A percentile compares a stretch with the other conserved stretches of the same genome.
These are phyloP conservation scores for Drosophila limbata DNA, from an alignment of 2,888 invertebrate species.

Conservation along the genomic window DNA sequence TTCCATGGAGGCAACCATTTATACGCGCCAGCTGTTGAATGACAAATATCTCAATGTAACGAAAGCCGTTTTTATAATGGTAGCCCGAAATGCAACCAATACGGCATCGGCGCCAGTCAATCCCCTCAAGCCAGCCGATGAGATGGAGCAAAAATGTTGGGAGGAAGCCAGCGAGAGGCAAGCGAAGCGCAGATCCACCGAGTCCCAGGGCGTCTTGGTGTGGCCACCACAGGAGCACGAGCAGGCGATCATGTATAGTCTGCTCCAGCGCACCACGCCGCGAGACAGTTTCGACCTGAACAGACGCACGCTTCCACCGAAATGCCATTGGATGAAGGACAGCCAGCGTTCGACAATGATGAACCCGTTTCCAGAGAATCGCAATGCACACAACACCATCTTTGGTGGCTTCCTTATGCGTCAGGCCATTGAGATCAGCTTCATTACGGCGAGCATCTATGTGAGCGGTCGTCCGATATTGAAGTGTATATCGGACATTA, in stretches of 20 bases:
- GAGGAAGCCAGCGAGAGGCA: constrained; percentile 87
- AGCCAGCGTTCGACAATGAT: constrained; percentile 87
- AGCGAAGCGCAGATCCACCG: constrained; percentile 85
- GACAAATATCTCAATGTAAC: constrained; percentile 84
- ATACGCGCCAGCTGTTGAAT: constrained; percentile 87
- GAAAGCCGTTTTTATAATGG: constrained; percentile 90
- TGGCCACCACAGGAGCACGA: constrained; percentile 89
- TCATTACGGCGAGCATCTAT: constrained; percentile 88
- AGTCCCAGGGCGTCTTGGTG: constrained; percentile 87
- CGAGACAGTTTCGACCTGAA: constrained; percentile 86
- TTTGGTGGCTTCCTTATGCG: constrained; percentile 94
- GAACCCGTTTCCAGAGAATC: constrained; percentile 88
- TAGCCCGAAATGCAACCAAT: constrained; percentile 89
- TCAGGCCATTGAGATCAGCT: constrained; percentile 90
- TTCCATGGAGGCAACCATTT: constrained; percentile 90
- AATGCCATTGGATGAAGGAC: constrained; percentile 88
- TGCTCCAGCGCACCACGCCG: constrained; percentile 88
- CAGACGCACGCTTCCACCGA: constrained; percentile 86
- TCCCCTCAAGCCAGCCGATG: constrained; percentile 86
- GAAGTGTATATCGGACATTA: constrained; percentile 89
- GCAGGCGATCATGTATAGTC: constrained; percentile 88
- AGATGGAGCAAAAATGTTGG: constrained; percentile 87
- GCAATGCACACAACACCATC: constrained; percentile 91
- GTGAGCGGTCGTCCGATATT: constrained; percentile 87
- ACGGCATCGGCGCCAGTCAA: constrained; percentile 87